These are phyloP conservation scores for Darevskia nairensis DNA, from an alignment of 2,797 vertebrate species.

Conservation along the genomic window DNA sequence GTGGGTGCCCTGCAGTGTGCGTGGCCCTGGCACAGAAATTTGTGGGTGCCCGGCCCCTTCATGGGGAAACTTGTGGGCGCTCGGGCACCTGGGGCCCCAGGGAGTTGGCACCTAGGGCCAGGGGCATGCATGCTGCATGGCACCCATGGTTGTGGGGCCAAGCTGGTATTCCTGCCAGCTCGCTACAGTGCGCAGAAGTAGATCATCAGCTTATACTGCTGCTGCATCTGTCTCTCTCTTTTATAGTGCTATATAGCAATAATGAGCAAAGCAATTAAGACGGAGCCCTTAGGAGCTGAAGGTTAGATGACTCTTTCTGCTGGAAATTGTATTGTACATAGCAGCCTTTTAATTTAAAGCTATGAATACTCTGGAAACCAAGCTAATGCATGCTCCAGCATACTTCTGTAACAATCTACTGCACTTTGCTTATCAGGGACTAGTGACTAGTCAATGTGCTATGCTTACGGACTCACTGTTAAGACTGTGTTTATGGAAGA, in stretches of 20 bases:
- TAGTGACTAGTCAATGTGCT: neutral
- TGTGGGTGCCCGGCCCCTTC: no score
- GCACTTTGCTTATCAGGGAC: neutral
- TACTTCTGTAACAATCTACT: neutral
- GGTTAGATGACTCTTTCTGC: neutral
- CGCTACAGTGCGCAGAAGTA: no score
- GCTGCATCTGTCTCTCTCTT: neutral
- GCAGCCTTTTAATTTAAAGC: neutral
- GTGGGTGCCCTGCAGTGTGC: no score
- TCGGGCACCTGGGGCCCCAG: no score
- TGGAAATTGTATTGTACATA: neutral
- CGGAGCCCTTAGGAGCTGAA: neutral
- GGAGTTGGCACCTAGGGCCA: no score
- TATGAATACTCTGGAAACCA: neutral
- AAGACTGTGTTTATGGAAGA: no score
- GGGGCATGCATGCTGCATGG: no score
- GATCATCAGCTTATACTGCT: neutral
- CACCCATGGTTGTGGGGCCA: no score
- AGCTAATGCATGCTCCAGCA: neutral
- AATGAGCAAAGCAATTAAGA: neutral
- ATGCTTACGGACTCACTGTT: no score
- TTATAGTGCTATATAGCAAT: neutral
- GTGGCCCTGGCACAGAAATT: no score
- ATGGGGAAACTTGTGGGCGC: no score
- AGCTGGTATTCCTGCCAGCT: no score